Conservation (phyloP, 2,888 invertebrate species). For the Pyrrhosoma nymphula region DNA sequence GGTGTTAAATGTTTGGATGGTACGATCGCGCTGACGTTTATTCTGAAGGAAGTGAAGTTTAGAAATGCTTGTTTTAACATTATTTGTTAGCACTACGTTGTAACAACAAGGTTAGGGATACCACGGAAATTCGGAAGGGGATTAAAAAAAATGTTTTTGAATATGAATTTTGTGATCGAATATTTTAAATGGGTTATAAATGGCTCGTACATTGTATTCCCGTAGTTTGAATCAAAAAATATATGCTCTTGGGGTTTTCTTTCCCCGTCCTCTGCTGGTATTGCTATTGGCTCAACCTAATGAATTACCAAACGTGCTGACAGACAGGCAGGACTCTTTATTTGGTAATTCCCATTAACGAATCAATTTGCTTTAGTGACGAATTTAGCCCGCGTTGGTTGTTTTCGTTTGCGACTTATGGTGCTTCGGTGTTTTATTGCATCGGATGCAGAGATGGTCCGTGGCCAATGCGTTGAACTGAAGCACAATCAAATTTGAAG, state of each 20-base stretch:
- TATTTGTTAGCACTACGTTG: too few relatives aligned
- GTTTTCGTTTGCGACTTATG: background rate
- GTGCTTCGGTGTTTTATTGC: background rate
- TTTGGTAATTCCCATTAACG: conserved; percentile 14
- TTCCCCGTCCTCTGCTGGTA: background rate
- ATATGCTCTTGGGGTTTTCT: background rate
- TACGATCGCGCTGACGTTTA: too few relatives aligned
- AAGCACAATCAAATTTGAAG: background rate
- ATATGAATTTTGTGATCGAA: background rate
- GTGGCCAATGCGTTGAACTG: background rate
- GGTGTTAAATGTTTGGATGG: too few relatives aligned
- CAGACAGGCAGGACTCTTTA: background rate
- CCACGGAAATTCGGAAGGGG: too few relatives aligned
- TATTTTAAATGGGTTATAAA: background rate
- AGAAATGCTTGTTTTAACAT: too few relatives aligned
- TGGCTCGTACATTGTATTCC: background rate
- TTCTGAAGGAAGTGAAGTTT: too few relatives aligned
- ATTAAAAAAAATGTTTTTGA: too few relatives aligned
- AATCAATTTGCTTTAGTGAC: background rate
- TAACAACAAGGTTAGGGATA: too few relatives aligned
- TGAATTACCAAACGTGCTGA: background rate
- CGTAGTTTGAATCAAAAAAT: background rate
- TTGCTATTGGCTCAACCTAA: background rate
- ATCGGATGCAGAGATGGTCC: background rate
- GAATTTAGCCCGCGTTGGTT: background rate